Conservation (phyloP, 2,888 invertebrate genomes). For the Agrilus mali region DNA sequence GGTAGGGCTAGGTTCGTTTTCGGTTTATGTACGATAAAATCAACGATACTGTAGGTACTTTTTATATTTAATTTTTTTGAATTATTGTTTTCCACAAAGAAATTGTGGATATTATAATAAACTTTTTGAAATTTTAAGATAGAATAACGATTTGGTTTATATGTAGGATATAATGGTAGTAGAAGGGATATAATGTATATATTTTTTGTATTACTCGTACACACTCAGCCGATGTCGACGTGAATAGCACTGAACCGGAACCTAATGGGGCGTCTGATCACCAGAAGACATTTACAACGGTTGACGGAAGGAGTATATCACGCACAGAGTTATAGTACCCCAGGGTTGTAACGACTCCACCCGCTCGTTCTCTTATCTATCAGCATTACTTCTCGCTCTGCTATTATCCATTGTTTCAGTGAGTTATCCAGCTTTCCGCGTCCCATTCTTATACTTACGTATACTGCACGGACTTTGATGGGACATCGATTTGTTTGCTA, state of each 20-base stretch:
- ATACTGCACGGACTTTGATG: too few species aligned
- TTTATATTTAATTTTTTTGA: too few species aligned
- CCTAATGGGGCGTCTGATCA: constrained; percentile 27
- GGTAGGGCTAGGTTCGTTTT: too few species aligned
- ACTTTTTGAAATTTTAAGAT: too few species aligned
- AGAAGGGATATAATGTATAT: neutral
- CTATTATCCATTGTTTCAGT: constrained; percentile 4
- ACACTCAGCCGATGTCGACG: too few species aligned
- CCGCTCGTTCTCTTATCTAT: constrained; percentile 29
- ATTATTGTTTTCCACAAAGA: too few species aligned
- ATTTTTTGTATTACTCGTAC: constrained; percentile 1
- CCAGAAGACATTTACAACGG: constrained; percentile 34
- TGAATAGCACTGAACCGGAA: constrained; percentile 16
- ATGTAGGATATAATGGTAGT: constrained; percentile 8
- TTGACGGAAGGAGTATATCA: constrained; percentile 36
- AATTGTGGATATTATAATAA: too few species aligned
- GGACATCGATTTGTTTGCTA: too few species aligned
- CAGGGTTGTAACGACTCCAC: constrained; percentile 32
- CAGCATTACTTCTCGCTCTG: constrained; percentile 11
- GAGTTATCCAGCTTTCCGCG: constrained; percentile 2
- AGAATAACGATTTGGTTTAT: constrained; percentile 1
- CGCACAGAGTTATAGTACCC: constrained; percentile 31
- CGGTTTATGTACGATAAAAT: too few species aligned
- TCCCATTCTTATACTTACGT: too few species aligned
- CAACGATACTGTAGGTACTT: too few species aligned